Evolutionary conservation across 1,140 invertebrate genomes (phyloP), one percentile per base, ranked within the genome.

Genomic region (Mesaphorura yosii): DNA sequence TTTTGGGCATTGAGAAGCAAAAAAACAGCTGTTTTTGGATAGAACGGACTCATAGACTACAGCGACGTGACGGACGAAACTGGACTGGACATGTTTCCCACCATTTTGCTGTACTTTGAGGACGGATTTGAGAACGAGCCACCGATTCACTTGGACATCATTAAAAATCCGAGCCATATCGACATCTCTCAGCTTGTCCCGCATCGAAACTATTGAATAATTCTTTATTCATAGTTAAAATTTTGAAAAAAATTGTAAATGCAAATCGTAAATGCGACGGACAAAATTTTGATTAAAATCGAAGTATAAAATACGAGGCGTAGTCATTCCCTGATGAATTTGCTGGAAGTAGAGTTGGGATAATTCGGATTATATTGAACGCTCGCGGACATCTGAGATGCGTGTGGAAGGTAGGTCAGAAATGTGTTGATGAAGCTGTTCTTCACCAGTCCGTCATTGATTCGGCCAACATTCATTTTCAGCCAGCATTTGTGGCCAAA

Each of bases 341-440:
- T n/a, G n/a, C n/a, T 34, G 1, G 46, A 34, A 29, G 38, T 19
- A 12, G 28, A 1, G 3, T 14, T 7, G 12, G 5, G 23, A 37
- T 37, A n/a, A 12, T n/a, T 12, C 12, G 12, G n/a, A 37, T n/a
- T n/a, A 37, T 37, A n/a, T 37, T 12, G n/a, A 37, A 37, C n/a
- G 34, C 34, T 37, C 12, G n/a, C 12, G 34, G 34, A 37, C 23
- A 53, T 25, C n/a, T n/a, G n/a, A 4, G 57, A 53, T 6, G 55
- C 29, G 26, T 47, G 19, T 19, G 52, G 47, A 12, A 51, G 40
- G 7, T 25, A 48, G 5, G 57, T 52, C 12, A 59, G 37, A 22
- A 50, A 53, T 1, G 52, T 59, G 0, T 59, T 55, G 6, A 51
- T 48, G 26, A 55, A 59, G 45, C 49, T 59, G 41, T 59, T 53